Evolutionary conservation across 2,113 vertebrate genomes (phyloP), one percentile per base, ranked within the genome.

Genomic region (Catharus minimus): DNA sequence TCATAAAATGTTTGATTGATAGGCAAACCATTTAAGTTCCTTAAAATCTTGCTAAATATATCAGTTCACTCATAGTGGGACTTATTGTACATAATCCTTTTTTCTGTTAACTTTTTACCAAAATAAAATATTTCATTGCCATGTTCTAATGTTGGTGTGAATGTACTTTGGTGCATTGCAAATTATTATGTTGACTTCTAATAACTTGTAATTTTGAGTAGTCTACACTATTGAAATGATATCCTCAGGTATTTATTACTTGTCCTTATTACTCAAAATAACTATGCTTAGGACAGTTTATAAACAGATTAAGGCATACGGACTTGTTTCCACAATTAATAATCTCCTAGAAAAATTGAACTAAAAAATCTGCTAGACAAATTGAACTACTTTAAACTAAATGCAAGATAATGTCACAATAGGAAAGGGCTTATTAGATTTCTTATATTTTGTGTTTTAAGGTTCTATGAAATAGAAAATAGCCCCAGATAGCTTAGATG

Each of bases 231-330:
- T 0, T 67, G 43, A 67, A 86, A 86, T 72, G 11, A 62, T 56
- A 58, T 47, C 44, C 62, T 50, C 49, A 76, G 46, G 44, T 43
- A 47, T 90, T 82, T 74, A 38, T 75, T 77, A 72, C 18, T 73
- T 83, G 55, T 39, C 26, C 5, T 78, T 39, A 39, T 61, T 92
- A 56, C 5, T 79, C 61, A 82, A 81, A 62, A 57, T 61, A 82
- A 64, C 46, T 76, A 32, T 50, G 21, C 19, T 94, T 89, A 88
- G 53, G 65, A 88, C 30, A 93, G 33, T 77, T 95, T 92, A 93
- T 75, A 82, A 66, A 91, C 49, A 92, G 30, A 12, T 80, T 85
- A 86, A 20, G 19, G 52, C 62, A 76, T 13, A 71, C 33, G 22
- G 4, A 47, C 41, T 91, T 83, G 27, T 90, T 78, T 72, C 67